Percentiles rank a stretch among this genome's conserved stretches.
phyloP scores from a whole-genome alignment of 2,797 vertebrate genomes.

The Atherinosoma microstoma region DNA sequence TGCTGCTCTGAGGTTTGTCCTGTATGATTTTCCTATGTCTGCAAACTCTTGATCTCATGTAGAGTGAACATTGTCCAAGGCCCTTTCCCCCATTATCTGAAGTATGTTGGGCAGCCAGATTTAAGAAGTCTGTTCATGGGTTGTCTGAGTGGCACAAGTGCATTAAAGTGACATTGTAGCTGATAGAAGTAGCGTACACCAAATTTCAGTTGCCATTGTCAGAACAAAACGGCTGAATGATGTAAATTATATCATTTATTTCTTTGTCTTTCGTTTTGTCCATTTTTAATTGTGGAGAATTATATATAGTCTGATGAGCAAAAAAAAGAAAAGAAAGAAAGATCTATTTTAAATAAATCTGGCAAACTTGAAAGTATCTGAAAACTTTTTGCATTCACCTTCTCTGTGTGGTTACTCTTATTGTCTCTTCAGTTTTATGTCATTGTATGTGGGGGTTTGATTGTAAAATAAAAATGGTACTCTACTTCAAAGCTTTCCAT shows the following conservation, averaged over 20 bases:
- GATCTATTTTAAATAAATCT: background rate
- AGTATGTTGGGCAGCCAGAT: no score
- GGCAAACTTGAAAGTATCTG: background rate
- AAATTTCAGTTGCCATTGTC: background rate
- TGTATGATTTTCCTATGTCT: background rate
- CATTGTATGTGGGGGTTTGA: background rate
- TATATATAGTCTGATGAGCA: background rate
- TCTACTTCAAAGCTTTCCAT: conserved; percentile 24
- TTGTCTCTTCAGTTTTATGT: conserved; percentile 5
- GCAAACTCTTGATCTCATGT: background rate
- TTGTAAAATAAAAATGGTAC: conserved; percentile 27
- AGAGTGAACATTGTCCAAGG: background rate
- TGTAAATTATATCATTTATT: background rate
- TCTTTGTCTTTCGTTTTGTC: background rate
- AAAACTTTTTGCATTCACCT: background rate
- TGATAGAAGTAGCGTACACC: background rate
- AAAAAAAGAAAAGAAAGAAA: background rate
- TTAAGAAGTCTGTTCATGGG: no score
- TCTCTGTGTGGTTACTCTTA: background rate
- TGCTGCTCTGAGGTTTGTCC: background rate
- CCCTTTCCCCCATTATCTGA: no score
- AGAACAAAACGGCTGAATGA: background rate
- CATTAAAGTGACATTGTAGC: background rate
- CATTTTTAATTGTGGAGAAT: background rate
- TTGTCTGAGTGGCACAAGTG: background rate